Percentiles rank a stretch among this genome's conserved stretches.
Conservation (phyloP, 2,797 vertebrate genomes). For the Acrocephalus scirpaceus region DNA sequence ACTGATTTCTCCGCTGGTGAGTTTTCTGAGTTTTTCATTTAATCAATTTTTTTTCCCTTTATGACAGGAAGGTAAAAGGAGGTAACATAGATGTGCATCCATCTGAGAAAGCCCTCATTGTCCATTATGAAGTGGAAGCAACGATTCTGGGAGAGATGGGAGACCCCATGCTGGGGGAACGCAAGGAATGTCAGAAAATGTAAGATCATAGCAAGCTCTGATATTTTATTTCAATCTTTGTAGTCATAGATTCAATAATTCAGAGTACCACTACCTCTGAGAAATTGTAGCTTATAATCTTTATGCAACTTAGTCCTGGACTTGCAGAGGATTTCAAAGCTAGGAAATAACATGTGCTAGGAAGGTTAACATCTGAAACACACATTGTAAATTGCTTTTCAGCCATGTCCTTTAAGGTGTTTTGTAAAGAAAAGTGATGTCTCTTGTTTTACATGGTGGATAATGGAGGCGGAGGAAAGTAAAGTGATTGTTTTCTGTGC, state of each 20-base stretch:
- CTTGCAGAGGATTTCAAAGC: not conserved
- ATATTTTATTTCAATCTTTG: not conserved
- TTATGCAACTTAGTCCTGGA: not conserved
- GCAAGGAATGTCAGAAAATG: slow-evolving; percentile 96
- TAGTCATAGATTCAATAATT: not conserved
- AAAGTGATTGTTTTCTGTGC: not conserved
- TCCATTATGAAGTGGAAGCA: slow-evolving; percentile 95
- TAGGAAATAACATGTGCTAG: not conserved
- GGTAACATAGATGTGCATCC: slow-evolving; percentile 93
- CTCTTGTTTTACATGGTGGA: not conserved
- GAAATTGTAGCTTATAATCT: not conserved
- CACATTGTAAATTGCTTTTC: not conserved
- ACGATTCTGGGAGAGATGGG: slow-evolving; percentile 89
- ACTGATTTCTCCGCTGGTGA: not conserved
- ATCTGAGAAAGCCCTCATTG: slow-evolving; percentile 91
- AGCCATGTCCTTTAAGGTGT: not conserved
- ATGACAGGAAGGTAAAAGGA: slow-evolving; percentile 87
- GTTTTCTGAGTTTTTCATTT: slow-evolving; percentile 7
- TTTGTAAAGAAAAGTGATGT: not conserved
- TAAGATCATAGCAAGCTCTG: slow-evolving; percentile 67
- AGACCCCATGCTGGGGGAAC: slow-evolving; percentile 86
- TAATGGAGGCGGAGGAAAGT: not conserved
- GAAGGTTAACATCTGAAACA: not conserved
- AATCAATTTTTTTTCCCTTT: not conserved
- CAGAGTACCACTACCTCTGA: not conserved